A percentile compares a stretch with the other conserved stretches of the same genome.
phyloP scores from a whole-genome alignment of 30 jellyfish, hydroid and myxozoan species.

The Rhopilema esculentum region DNA sequence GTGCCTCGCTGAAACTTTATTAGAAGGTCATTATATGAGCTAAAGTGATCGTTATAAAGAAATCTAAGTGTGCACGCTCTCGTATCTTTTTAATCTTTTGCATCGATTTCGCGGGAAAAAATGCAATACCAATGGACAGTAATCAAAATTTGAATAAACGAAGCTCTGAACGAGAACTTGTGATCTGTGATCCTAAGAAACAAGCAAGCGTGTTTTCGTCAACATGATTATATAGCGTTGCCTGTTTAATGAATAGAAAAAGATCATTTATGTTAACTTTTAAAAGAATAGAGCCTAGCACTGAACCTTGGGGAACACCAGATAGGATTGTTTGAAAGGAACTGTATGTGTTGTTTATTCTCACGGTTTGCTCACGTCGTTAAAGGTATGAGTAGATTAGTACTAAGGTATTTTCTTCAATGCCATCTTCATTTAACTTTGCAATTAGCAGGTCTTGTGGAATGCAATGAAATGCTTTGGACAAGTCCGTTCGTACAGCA shows the following conservation, averaged over 20 bases:
- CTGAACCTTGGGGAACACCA: constrained; percentile 69
- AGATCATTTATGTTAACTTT: constrained; percentile 46
- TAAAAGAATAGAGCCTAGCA: constrained; percentile 58
- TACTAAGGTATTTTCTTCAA: constrained; percentile 5
- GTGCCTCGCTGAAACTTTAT: too few species aligned
- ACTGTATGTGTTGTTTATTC: constrained; percentile 37
- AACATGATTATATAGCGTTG: constrained; percentile 39
- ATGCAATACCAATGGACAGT: background rate
- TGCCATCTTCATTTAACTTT: constrained; percentile 31
- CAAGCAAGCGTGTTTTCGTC: constrained; percentile 50
- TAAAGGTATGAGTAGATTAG: constrained; percentile 9
- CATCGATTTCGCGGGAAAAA: too few species aligned
- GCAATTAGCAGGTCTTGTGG: too few species aligned
- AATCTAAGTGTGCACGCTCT: too few species aligned
- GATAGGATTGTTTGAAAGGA: constrained; percentile 46
- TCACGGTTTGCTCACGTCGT: constrained; percentile 27
- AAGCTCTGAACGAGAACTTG: background rate
- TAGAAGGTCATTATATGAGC: too few species aligned
- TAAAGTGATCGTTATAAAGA: too few species aligned
- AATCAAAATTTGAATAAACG: background rate
- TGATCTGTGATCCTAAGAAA: too few species aligned
- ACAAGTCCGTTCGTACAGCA: too few species aligned
- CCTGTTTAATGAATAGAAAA: constrained; percentile 31
- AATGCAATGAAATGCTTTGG: too few species aligned
- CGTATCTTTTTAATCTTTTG: too few species aligned